Evolutionary conservation across 2,888 invertebrate genomes (phyloP).

Genomic region (Protophormia terraenovae): DNA sequence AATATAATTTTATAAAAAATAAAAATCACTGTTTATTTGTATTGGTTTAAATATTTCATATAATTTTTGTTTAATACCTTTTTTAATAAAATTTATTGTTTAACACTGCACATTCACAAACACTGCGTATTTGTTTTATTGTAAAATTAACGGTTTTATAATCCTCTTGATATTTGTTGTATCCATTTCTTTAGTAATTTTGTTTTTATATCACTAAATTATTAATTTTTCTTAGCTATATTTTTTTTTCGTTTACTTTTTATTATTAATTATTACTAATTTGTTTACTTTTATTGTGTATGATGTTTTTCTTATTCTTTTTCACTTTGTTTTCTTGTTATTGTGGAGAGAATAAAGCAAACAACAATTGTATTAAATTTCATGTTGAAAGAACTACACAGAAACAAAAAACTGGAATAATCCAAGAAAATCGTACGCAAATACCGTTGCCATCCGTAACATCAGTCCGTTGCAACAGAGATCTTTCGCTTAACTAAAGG

Average conservation of each 20-base stretch:
- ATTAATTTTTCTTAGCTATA: neutral
- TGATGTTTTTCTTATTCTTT: slow-evolving; percentile 1
- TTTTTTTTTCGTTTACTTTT: neutral
- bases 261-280: neutral
- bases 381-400: slow-evolving; percentile 6
- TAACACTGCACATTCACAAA: slow-evolving; percentile 8
- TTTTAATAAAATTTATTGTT: slow-evolving; percentile 17
- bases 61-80: slow-evolving; percentile 17
- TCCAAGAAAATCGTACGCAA: slow-evolving; percentile 55
- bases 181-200: slow-evolving; percentile 38
- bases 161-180: slow-evolving; percentile 45
- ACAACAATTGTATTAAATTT: slow-evolving; percentile 7
- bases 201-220: slow-evolving; percentile 8
- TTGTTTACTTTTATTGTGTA: slow-evolving; percentile 3
- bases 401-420: slow-evolving; percentile 38
- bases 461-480: slow-evolving; percentile 67
- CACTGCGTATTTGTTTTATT: slow-evolving; percentile 34
- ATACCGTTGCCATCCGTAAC: slow-evolving; percentile 61
- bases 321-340: slow-evolving; percentile 31
- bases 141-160: slow-evolving; percentile 53
- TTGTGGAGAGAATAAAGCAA: slow-evolving; percentile 13
- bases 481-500: slow-evolving; percentile 71
- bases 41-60: neutral
- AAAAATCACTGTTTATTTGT: slow-evolving; percentile 3
- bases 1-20: neutral